A percentile compares a stretch with the other conserved stretches of the same genome.
phyloP scores from a whole-genome alignment of 2,797 vertebrate species.

The Geotrypetes seraphini region DNA sequence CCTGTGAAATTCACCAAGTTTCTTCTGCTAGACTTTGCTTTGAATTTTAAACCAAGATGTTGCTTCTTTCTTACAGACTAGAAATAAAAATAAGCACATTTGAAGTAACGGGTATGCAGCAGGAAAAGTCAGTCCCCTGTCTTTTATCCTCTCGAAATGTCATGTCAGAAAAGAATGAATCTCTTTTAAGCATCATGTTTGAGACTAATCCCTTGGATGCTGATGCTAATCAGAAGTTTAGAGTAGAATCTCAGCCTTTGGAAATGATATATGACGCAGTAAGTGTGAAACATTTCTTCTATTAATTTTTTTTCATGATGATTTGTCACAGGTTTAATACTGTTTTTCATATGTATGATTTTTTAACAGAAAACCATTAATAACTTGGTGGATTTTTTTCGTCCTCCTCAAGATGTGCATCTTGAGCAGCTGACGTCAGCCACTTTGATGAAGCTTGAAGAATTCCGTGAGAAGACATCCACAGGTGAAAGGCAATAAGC shows the following conservation, averaged over 20 bases:
- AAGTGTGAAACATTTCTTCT: conserved; percentile 41
- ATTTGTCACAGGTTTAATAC: too few relatives aligned
- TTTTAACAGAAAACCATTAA: conserved; percentile 79
- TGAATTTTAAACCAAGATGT: too few relatives aligned
- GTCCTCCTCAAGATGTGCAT: conserved; percentile 78
- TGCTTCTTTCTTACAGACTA: conserved; percentile 70
- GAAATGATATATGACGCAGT: conserved; percentile 96
- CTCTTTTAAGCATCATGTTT: conserved; percentile 78
- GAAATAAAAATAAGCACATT: conserved; percentile 75
- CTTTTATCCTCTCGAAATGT: conserved; percentile 73
- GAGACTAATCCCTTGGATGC: conserved; percentile 89
- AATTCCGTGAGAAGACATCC: conserved; percentile 89
- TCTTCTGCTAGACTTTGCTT: too few relatives aligned
- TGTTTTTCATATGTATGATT: conserved; percentile 20
- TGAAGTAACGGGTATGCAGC: conserved; percentile 72
- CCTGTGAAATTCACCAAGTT: too few relatives aligned
- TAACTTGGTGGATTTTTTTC: conserved; percentile 81
- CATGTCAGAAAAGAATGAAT: conserved; percentile 50
- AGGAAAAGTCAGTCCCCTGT: conserved; percentile 53
- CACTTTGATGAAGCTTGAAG: conserved; percentile 91
- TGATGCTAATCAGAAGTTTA: conserved; percentile 72
- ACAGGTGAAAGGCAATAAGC: conserved; percentile 62
- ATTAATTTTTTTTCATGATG: neutral
- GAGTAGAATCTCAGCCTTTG: conserved; percentile 82
- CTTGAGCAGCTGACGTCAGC: conserved; percentile 85